Evolutionary conservation across 2,113 vertebrate genomes (phyloP).

Genomic region (Hemiscyllium ocellatum): DNA sequence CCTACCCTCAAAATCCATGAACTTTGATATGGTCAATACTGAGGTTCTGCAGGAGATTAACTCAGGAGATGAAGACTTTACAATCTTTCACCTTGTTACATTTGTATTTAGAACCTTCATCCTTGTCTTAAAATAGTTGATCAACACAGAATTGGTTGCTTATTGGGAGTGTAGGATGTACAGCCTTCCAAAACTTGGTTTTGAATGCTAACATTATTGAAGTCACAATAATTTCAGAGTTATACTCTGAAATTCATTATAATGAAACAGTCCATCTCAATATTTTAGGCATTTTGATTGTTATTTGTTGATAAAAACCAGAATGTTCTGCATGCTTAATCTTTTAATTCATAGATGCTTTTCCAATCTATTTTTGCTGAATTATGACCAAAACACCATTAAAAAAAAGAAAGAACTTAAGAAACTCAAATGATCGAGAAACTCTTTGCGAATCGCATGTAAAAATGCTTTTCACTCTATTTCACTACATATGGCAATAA

Average conservation of each 20-base stretch:
- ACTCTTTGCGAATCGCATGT: no score
- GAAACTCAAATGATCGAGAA: no score
- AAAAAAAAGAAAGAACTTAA: no score
- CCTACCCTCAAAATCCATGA: background rate
- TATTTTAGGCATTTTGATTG: background rate
- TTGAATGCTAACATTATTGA: background rate
- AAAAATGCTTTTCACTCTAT: no score
- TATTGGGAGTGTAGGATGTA: background rate
- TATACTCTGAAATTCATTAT: background rate
- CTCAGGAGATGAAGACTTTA: background rate
- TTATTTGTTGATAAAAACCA: background rate
- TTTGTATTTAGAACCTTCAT: background rate
- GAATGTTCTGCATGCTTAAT: background rate
- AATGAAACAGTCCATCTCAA: background rate
- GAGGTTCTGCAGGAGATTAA: background rate
- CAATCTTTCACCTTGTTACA: background rate
- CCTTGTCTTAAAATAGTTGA: background rate
- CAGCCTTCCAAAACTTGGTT: background rate
- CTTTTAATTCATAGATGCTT: background rate
- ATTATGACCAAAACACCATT: no score
- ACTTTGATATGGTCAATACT: background rate
- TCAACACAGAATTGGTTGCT: background rate
- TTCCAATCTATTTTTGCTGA: no score
- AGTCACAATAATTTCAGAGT: background rate
- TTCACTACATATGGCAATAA: no score